Conservation (phyloP, 2,113 vertebrate genomes). For the Serilophus lunatus region DNA sequence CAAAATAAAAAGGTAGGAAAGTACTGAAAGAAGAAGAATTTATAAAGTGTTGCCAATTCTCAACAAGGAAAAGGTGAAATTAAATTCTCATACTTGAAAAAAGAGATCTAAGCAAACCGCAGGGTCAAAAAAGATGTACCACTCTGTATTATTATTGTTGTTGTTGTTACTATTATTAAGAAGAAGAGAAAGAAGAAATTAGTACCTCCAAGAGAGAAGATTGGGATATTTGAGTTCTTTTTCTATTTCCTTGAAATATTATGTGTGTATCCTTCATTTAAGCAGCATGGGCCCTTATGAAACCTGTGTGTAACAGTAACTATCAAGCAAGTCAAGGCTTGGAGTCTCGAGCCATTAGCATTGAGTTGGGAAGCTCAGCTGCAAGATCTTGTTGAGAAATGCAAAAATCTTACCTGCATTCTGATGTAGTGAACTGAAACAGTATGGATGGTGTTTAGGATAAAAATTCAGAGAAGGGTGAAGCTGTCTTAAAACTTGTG, state of each 20-base stretch:
- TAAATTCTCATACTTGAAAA: neutral
- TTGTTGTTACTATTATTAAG: neutral
- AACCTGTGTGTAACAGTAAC: neutral
- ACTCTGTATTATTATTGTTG: neutral
- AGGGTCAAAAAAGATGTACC: neutral
- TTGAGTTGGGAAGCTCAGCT: neutral
- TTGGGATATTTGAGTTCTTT: neutral
- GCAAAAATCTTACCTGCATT: neutral
- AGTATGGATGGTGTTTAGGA: neutral
- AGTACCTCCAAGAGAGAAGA: neutral
- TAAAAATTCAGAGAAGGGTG: neutral
- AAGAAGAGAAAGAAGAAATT: neutral
- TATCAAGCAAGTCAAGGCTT: neutral
- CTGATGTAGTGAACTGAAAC: neutral
- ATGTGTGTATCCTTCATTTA: neutral
- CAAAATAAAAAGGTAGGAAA: constrained; percentile 36
- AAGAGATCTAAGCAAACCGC: neutral
- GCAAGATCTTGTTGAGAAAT: constrained; percentile 1
- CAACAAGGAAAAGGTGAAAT: neutral
- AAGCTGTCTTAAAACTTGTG: neutral
- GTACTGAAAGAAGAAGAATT: neutral
- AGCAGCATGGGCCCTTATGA: neutral
- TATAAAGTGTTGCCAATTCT: neutral
- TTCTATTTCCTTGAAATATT: neutral
- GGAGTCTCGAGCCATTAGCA: too few species aligned